Percentiles rank a stretch among this genome's conserved stretches.
Conservation (phyloP, 1,140 invertebrate genomes). For the Drosophila nasuta region DNA sequence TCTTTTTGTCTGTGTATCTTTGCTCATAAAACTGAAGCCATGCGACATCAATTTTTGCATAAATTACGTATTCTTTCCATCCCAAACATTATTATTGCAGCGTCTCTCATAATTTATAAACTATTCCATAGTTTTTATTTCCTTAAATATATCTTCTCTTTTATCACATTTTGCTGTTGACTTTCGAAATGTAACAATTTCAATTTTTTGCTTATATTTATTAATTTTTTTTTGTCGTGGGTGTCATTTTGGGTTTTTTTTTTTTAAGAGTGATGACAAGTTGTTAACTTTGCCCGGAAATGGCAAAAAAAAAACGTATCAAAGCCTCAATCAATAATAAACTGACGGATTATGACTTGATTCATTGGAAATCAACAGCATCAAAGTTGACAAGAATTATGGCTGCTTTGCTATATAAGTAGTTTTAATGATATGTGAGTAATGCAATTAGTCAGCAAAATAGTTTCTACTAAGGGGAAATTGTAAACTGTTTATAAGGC, state of each 20-base stretch:
- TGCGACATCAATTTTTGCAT: slow-evolving; percentile 71
- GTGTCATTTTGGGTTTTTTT: not conserved
- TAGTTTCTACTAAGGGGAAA: not conserved
- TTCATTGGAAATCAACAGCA: not conserved
- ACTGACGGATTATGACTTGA: slow-evolving; percentile 28
- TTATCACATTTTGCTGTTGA: not conserved
- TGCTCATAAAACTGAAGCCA: slow-evolving; percentile 49
- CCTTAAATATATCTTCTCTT: slow-evolving; percentile 10
- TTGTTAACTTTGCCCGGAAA: slow-evolving; percentile 33
- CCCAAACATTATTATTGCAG: slow-evolving; percentile 5
- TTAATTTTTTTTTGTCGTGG: slow-evolving; percentile 1
- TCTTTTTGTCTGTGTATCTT: not conserved
- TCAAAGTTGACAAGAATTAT: slow-evolving; percentile 5
- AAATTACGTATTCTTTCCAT: slow-evolving; percentile 49
- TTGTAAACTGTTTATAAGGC: not conserved
- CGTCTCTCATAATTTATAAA: slow-evolving; percentile 57
- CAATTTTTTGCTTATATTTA: slow-evolving; percentile 7
- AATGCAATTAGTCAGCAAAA: slow-evolving; percentile 8
- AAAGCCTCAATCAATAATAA: slow-evolving; percentile 21
- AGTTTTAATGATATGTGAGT: not conserved
- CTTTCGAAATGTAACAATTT: slow-evolving; percentile 7
- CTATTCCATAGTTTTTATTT: slow-evolving; percentile 55
- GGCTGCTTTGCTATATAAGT: not conserved
- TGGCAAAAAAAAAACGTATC: slow-evolving; percentile 12
- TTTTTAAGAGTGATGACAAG: not conserved